Evolutionary conservation across 2,797 vertebrate genomes (phyloP), one percentile per base, ranked within the genome.

Genomic region (Anguilla pacifica): DNA sequence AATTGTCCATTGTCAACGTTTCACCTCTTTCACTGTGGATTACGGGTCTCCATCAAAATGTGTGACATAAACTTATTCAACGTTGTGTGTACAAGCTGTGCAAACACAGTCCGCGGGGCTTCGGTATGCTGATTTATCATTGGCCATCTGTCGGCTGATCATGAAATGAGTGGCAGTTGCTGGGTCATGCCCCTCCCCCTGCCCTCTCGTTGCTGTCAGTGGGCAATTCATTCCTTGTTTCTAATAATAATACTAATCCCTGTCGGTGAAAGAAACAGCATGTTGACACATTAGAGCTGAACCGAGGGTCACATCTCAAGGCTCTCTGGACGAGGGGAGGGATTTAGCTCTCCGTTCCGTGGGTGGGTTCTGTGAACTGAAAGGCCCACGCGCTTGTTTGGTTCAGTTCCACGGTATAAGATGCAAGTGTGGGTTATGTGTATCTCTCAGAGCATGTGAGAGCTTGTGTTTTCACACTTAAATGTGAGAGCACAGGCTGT

Each of bases 101-200:
- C 15, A 59, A 46, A 59, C 31, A 39, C 35, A 55, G 49, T 49
- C 82, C 61, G 70, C 64, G 77, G 28, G 49, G 51, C 70, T 35
- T 43, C 82, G 15, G 85, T 22, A 3, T 77, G 51, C 59, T 51
- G 49, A 87, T 74, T 88, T 85, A 84, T 55, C 70, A 82, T 82
- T 82, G 51, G 83, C 67, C 67, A 79, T 88, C 87, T 88, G 87
- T 85, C 31, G 67, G 83, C 83, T 57, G 53, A 28, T 85, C 61
- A 2, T 51, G 67, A 77, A 88, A 77, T 87, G 17, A 85, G 72
- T 74, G 83, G 55, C 86, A 87, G 81, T 82, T 87, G 81, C 10
- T 67, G 43, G 81, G 22, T 15, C 13, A 51, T 82, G 11, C n/a
- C 79, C 43, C 82, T 72, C 55, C 49, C 61, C 43, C 51, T 10